Base-by-base conservation (phyloP, 2,113 vertebrate species). In the Galbula dea region DNA sequence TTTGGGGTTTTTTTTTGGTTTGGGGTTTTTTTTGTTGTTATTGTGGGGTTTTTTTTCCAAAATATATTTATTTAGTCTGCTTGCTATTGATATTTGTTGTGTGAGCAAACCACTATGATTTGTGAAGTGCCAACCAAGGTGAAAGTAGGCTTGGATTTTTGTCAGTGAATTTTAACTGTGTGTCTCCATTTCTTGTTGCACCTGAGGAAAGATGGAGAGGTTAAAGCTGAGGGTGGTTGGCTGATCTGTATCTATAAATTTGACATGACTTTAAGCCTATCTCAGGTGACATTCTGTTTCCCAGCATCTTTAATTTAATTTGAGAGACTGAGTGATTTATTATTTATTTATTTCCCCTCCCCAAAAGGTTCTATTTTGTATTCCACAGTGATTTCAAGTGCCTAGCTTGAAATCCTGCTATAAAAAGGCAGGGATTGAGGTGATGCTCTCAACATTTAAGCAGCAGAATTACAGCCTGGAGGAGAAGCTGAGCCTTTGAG, bases 141-240 rank as follows among this genome's bases (percentile, higher is more conserved):
- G 49, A n/a, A 93, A 73, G 11, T 27, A 62, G 54, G 30, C 54
- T 88, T 89, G 84, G 83, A 79, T 85, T 87, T 93, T 90, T 86
- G 34, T 58, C 37, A 61, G 20, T 68, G 71, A 59, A 27, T 75
- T 84, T 75, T 86, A n/a, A 75, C 46, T 49, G 32, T 41, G 65
- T 66, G 77, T 89, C 71, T 85, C 14, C 75, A 79, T 62, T 54
- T 75, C 62, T 55, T 76, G 37, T 66, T 82, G 46, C 46, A 71
- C 27, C 66, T 75, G 34, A 46, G 66, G 45, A 81, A 94, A 76
- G 58, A 55, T 83, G 34, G 81, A 55, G 23, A 68, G 54, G 46
- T 30, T 69, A n/a, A 48, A 90, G 49, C 49, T 76, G 34, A 73
- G 71, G 39, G n/a, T 61, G 24, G 39, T 74, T 81, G 66, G 15